A percentile compares a stretch with the other conserved stretches of the same genome.
Evolutionary conservation across 2,888 invertebrate species (phyloP).

Genomic region (Sepioteuthis lessoniana): DNA sequence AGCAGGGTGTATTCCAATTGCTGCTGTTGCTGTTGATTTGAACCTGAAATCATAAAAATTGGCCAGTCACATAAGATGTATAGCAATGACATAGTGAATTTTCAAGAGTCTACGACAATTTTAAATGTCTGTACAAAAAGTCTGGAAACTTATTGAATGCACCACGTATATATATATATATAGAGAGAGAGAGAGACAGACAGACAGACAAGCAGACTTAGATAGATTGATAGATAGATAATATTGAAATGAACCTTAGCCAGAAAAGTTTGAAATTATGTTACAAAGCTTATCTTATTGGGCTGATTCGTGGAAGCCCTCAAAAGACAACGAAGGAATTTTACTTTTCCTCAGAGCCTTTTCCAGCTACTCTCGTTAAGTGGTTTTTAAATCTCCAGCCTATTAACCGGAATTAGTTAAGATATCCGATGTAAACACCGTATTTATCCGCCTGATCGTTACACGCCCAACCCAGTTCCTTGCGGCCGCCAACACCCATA

Average conservation of each 20-base stretch:
- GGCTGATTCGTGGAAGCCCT: background rate
- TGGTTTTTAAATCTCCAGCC: background rate
- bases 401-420: background rate
- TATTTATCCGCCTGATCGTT: background rate
- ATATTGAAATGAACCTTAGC: background rate
- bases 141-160: no score
- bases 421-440: background rate
- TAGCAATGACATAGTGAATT: no score
- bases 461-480: background rate
- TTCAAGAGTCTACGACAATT: no score
- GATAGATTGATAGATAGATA: background rate
- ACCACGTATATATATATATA: conserved; percentile 43
- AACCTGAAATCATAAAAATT: no score
- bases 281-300: background rate
- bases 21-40: no score
- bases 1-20: no score
- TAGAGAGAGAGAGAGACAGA: background rate
- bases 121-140: no score
- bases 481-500: background rate
- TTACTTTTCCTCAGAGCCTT: background rate
- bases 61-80: no score
- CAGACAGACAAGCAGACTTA: background rate
- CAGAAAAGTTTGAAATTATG: background rate
- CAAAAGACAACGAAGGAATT: background rate
- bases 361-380: background rate